These are phyloP conservation scores for Diaphora mendica DNA, from an alignment of 2,888 invertebrate genomes.

Conservation along the genomic window DNA sequence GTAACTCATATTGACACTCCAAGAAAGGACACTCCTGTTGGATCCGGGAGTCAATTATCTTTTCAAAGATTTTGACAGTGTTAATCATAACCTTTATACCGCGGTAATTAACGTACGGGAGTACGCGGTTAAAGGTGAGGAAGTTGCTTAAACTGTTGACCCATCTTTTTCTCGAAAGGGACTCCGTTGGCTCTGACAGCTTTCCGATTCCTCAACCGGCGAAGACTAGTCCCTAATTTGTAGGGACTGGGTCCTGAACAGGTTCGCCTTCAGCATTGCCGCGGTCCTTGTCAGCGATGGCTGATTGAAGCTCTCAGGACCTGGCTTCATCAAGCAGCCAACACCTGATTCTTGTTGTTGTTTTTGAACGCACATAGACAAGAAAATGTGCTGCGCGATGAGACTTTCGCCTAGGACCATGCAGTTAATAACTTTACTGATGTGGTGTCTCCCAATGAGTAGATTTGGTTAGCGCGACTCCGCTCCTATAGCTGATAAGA, in stretches of 20 bases:
- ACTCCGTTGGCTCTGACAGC: not conserved
- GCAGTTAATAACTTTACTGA: not conserved
- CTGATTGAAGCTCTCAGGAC: not conserved
- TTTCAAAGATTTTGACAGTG: too few species aligned
- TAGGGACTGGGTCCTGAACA: too few species aligned
- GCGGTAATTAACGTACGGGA: not conserved
- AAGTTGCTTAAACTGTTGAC: not conserved
- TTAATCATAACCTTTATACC: too few species aligned
- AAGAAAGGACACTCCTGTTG: not conserved
- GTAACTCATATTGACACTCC: conserved; percentile 2
- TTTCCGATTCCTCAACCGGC: not conserved
- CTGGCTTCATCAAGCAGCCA: not conserved
- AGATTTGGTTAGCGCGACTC: not conserved
- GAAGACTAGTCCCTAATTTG: too few species aligned
- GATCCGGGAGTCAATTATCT: not conserved
- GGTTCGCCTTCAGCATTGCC: too few species aligned
- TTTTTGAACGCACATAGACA: not conserved
- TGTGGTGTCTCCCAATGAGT: not conserved
- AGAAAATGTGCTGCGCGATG: not conserved
- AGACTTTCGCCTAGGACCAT: too few species aligned
- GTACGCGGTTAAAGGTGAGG: not conserved
- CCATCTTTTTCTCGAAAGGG: not conserved
- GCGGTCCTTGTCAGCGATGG: too few species aligned
- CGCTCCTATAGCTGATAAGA: not conserved
- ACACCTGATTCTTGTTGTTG: not conserved